Evolutionary conservation across 2,797 vertebrate genomes (phyloP).

Genomic region (Sebastes cheni): DNA sequence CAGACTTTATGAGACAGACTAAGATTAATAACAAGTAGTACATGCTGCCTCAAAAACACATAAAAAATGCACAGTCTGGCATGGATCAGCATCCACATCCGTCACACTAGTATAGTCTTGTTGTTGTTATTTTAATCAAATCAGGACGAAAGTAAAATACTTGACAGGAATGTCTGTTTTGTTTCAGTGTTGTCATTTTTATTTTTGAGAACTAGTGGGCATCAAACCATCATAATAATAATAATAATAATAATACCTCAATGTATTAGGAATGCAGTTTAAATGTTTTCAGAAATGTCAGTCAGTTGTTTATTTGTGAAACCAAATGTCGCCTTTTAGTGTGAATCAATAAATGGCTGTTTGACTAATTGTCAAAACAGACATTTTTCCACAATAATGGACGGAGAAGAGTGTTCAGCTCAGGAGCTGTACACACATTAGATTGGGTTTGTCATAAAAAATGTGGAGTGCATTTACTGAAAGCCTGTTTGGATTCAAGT

Average conservation of each 20-base stretch:
- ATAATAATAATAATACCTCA: not conserved
- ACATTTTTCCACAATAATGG: constrained; percentile 6
- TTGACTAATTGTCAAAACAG: constrained; percentile 16
- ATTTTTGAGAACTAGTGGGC: not conserved
- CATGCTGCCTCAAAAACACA: not conserved
- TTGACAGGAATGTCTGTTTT: not conserved
- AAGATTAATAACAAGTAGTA: not conserved
- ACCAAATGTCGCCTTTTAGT: not conserved
- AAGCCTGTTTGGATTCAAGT: constrained; percentile 15
- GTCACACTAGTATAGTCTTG: not conserved
- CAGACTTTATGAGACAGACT: not conserved
- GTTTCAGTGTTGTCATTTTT: not conserved
- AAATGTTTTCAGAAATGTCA: not conserved
- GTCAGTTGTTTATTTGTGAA: not conserved
- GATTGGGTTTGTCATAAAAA: constrained; percentile 30
- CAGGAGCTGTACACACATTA: constrained; percentile 19
- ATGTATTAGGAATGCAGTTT: not conserved
- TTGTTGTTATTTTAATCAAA: constrained; percentile 5
- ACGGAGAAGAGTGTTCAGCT: constrained; percentile 5
- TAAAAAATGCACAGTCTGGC: not conserved
- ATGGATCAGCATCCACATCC: not conserved
- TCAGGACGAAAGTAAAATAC: not conserved
- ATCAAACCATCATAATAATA: not conserved
- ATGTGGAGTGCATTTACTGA: constrained; percentile 25
- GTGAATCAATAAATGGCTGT: constrained; percentile 10